A percentile compares a stretch with the other conserved stretches of the same genome.
Conservation (phyloP, 2,888 invertebrate genomes). For the Agrypnus murinus region DNA sequence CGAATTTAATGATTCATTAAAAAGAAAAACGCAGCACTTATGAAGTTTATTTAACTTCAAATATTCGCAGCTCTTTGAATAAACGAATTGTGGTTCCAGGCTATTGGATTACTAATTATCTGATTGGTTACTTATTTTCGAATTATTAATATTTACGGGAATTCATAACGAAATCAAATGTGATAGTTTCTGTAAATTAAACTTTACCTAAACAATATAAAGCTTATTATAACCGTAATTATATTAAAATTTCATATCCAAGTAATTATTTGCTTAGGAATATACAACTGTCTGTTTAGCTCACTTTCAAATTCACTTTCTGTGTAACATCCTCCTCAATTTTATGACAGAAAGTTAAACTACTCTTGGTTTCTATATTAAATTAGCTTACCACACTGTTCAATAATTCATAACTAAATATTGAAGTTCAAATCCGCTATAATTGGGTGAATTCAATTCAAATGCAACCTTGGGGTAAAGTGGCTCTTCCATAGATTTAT, state of each 20-base stretch:
- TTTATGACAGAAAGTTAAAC: background rate
- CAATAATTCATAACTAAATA: slow-evolving; percentile 4
- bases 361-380: background rate
- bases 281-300: background rate
- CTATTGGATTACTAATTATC: too few species aligned
- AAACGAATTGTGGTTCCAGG: too few species aligned
- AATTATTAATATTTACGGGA: too few species aligned
- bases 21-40: too few species aligned
- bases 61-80: too few species aligned
- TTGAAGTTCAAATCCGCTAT: background rate
- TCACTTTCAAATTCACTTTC: background rate
- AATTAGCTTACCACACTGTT: background rate
- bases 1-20: too few species aligned
- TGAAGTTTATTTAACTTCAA: too few species aligned
- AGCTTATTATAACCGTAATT: background rate
- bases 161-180: too few species aligned
- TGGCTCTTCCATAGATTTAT: background rate
- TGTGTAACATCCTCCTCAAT: background rate
- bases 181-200: background rate
- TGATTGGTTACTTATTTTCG: too few species aligned
- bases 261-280: background rate
- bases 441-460: background rate
- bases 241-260: background rate
- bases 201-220: background rate
- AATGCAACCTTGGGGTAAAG: background rate